phyloP scores from a whole-genome alignment of 2,797 vertebrate species.

The Diplodus sargus region DNA sequence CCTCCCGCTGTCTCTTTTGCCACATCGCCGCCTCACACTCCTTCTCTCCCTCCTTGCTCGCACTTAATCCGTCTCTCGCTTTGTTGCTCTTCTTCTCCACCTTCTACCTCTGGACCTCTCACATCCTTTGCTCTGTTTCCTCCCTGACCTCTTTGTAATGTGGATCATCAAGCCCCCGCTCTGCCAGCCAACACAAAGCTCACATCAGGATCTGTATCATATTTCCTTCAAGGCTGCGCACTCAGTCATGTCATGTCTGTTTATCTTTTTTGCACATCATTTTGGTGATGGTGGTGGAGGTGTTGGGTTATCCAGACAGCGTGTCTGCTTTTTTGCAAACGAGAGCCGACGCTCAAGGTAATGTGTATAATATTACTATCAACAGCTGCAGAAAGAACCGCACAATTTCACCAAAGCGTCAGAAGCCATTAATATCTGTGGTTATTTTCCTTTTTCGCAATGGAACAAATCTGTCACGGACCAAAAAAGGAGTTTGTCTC shows the following conservation, averaged over 20 bases:
- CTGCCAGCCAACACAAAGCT: conserved; percentile 49
- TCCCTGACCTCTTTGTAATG: conserved; percentile 55
- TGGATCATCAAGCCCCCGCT: conserved; percentile 22
- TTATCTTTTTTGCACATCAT: conserved; percentile 63
- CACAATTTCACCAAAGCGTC: conserved; percentile 45
- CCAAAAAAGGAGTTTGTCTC: conserved; percentile 32
- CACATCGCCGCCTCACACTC: conserved; percentile 36
- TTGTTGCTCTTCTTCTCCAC: conserved; percentile 33
- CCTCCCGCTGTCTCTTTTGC: conserved; percentile 46
- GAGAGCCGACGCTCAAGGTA: conserved; percentile 55
- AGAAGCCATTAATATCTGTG: conserved; percentile 52
- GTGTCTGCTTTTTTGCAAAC: conserved; percentile 40
- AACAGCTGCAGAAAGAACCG: conserved; percentile 28
- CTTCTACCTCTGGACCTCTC: conserved; percentile 13
- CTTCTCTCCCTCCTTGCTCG: conserved; percentile 35
- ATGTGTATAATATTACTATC: conserved; percentile 54
- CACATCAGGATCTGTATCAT: conserved; percentile 55
- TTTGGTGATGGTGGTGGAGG: conserved; percentile 21
- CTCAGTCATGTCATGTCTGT: conserved; percentile 54
- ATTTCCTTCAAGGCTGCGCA: conserved; percentile 63
- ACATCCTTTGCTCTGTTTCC: neutral
- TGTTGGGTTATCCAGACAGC: conserved; percentile 45
- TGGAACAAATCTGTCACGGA: conserved; percentile 42
- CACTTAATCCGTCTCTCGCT: conserved; percentile 60
- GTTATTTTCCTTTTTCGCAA: conserved; percentile 39